These are phyloP conservation scores for Liodrosophila aerea DNA, from an alignment of 2,888 invertebrate genomes.

Conservation along the genomic window DNA sequence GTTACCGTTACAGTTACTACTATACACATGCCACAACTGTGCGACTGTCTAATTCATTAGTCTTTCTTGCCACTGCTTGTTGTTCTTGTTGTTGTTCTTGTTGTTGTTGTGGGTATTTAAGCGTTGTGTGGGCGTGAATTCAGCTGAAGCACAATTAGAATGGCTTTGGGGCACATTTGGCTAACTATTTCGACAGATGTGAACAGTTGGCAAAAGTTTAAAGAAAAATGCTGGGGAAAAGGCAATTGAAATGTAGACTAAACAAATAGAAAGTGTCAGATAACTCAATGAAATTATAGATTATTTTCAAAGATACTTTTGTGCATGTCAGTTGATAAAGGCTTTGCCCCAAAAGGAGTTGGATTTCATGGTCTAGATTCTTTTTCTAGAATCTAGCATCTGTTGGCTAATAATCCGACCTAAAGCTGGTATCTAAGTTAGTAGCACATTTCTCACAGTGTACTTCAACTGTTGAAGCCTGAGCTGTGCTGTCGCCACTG, in stretches of 20 bases:
- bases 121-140: slow-evolving; percentile 32
- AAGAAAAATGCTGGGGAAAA: background rate
- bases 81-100: slow-evolving; percentile 1
- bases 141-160: slow-evolving; percentile 30
- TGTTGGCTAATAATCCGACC: too few relatives aligned
- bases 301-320: too few relatives aligned
- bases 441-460: background rate
- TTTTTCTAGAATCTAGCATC: too few relatives aligned
- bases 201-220: slow-evolving; percentile 12
- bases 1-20: too few relatives aligned
- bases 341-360: too few relatives aligned
- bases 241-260: too few relatives aligned
- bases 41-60: slow-evolving; percentile 45
- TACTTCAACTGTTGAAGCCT: background rate
- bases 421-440: too few relatives aligned
- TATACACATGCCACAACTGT: slow-evolving; percentile 31
- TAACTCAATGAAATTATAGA: too few relatives aligned
- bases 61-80: background rate
- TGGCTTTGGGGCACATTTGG: slow-evolving; percentile 12
- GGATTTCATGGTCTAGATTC: too few relatives aligned
- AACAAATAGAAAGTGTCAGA: too few relatives aligned
- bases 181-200: slow-evolving; percentile 11
- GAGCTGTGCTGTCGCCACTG: too few relatives aligned
- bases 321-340: too few relatives aligned
- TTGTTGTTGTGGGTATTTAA: slow-evolving; percentile 2